These are phyloP conservation scores for Platanista minor DNA, from an alignment of 2,113 vertebrate genomes.

Conservation along the genomic window DNA sequence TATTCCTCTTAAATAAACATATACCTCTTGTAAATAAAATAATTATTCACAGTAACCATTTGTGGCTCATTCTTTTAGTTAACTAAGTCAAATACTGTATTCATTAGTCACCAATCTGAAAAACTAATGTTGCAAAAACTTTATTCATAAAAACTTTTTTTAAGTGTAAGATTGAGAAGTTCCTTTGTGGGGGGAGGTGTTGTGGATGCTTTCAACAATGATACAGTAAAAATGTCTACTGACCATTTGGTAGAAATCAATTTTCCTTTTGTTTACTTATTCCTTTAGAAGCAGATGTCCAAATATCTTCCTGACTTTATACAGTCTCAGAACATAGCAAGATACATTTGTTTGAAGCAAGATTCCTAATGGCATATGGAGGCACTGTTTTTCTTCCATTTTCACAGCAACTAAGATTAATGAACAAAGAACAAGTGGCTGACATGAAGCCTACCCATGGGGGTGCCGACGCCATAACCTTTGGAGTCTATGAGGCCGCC, in stretches of 20 bases:
- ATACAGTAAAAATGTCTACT: background rate
- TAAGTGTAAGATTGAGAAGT: background rate
- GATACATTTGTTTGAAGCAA: background rate
- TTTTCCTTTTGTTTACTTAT: background rate
- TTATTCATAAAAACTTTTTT: background rate
- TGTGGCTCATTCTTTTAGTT: background rate
- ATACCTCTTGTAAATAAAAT: background rate
- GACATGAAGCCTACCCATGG: constrained; percentile 91
- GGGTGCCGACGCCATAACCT: constrained; percentile 96
- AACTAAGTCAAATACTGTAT: background rate
- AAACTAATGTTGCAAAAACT: background rate
- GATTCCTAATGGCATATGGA: background rate
- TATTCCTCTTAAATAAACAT: background rate
- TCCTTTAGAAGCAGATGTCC: background rate
- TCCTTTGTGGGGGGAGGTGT: fast-evolving
- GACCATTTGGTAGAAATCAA: background rate
- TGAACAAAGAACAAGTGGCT: constrained; percentile 51
- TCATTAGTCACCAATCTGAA: background rate
- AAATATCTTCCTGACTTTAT: background rate
- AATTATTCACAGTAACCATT: background rate
- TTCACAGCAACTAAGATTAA: constrained; percentile 57
- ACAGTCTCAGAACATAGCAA: background rate
- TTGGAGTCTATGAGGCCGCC: constrained; percentile 98
- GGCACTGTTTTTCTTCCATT: background rate
- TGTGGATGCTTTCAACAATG: background rate